These are phyloP conservation scores for Holcopasites calliopsidis DNA, from an alignment of 1,140 invertebrate species.

Conservation along the genomic window DNA sequence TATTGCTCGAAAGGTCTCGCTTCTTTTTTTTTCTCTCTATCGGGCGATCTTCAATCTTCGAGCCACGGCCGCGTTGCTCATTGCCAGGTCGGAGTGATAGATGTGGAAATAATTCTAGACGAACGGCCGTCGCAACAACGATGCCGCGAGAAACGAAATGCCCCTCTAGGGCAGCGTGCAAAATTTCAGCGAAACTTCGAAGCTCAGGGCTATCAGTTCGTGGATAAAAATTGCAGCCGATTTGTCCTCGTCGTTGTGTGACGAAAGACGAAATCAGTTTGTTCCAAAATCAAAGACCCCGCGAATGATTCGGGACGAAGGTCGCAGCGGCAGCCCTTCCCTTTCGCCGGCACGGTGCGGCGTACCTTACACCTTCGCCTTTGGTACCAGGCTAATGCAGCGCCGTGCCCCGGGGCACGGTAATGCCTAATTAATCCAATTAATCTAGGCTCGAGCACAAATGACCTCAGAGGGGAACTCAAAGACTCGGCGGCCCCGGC, in stretches of 20 bases:
- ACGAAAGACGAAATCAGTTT: constrained; percentile 60
- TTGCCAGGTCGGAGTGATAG: constrained; percentile 72
- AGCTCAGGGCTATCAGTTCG: background rate
- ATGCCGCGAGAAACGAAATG: too few relatives aligned
- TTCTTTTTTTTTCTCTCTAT: constrained; percentile 66
- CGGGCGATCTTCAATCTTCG: constrained; percentile 75
- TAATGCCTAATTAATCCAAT: constrained; percentile 80
- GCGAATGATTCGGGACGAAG: constrained; percentile 53
- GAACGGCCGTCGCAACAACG: constrained; percentile 75
- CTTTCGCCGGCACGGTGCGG: background rate
- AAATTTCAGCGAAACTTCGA: constrained; percentile 69
- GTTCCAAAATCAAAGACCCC: constrained; percentile 62
- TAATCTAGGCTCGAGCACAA: constrained; percentile 78
- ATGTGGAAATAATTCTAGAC: constrained; percentile 80
- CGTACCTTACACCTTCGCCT: constrained; percentile 37
- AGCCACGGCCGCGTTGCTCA: constrained; percentile 58
- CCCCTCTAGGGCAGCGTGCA: too few relatives aligned
- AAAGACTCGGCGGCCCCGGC: constrained; percentile 62
- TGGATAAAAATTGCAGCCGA: constrained; percentile 14
- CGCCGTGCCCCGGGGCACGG: constrained; percentile 72
- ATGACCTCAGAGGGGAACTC: constrained; percentile 73
- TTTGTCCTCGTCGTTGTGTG: constrained; percentile 43
- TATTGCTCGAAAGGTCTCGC: constrained; percentile 69
- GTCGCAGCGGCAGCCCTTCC: constrained; percentile 20
- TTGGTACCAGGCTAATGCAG: constrained; percentile 73